A percentile compares a stretch with the other conserved stretches of the same genome.
Evolutionary conservation across 2,113 vertebrate genomes (phyloP).

Genomic region (Lophotis ruficrista): DNA sequence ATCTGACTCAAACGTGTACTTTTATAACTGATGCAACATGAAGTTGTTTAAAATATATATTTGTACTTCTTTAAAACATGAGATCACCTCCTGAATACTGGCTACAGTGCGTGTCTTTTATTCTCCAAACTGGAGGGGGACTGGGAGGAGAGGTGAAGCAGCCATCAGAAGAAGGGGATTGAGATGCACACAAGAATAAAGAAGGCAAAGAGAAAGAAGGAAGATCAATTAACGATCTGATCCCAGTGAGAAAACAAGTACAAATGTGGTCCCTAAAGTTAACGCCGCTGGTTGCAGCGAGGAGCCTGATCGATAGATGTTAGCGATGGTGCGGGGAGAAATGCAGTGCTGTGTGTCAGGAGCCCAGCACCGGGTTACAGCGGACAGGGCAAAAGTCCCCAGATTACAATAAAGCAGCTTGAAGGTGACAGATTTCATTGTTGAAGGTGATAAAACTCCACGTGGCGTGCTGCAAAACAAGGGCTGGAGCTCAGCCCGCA

Average conservation of each 20-base stretch:
- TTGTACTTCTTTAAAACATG: not conserved
- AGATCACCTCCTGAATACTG: not conserved
- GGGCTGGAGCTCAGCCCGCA: constrained; percentile 28
- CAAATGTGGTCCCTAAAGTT: not conserved
- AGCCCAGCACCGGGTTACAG: not conserved
- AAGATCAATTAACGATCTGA: not conserved
- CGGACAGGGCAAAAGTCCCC: not conserved
- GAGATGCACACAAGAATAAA: not conserved
- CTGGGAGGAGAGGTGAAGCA: not conserved
- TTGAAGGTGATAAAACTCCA: constrained; percentile 67
- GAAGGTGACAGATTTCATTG: constrained; percentile 69
- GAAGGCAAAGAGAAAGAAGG: not conserved
- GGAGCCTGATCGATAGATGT: not conserved
- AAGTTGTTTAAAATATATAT: not conserved
- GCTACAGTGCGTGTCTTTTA: not conserved
- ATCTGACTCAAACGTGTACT: not conserved
- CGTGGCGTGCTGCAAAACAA: constrained; percentile 27
- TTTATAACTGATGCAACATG: not conserved
- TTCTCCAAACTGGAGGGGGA: not conserved
- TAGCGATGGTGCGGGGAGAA: not conserved
- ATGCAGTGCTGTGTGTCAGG: not conserved
- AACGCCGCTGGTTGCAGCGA: not conserved
- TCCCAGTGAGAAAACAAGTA: not conserved
- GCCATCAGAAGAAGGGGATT: not conserved
- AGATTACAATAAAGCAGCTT: constrained; percentile 53